Evolutionary conservation across 2,113 vertebrate species (phyloP).

Genomic region (Sceloporus undulatus): DNA sequence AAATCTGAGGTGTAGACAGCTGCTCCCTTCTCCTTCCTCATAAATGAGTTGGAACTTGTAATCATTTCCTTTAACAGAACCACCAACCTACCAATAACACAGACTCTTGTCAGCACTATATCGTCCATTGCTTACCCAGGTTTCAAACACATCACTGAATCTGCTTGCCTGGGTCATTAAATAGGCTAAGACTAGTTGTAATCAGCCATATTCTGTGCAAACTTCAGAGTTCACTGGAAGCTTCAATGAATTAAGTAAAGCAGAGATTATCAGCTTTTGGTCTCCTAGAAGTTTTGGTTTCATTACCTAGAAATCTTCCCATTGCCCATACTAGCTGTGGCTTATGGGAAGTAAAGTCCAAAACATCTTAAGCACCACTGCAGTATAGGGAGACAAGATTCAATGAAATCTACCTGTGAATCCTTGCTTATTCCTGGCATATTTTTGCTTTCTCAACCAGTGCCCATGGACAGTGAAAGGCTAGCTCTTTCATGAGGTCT

Average conservation of each 20-base stretch:
- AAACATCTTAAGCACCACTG: no score
- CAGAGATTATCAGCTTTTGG: no score
- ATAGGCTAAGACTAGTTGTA: no score
- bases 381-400: no score
- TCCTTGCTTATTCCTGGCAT: no score
- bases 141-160: not conserved
- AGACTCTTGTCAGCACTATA: not conserved
- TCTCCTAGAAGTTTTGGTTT: no score
- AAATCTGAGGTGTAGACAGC: slow-evolving; percentile 68
- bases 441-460: not conserved
- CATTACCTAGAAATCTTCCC: no score
- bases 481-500: not conserved
- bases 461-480: not conserved
- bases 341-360: no score
- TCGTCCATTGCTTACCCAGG: not conserved
- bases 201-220: not conserved
- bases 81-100: slow-evolving; percentile 70
- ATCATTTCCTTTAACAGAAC: slow-evolving; percentile 68
- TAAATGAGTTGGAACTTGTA: slow-evolving; percentile 75
- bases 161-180: not conserved
- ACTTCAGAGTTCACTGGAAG: not conserved
- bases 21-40: slow-evolving; percentile 68
- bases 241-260: not conserved
- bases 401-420: no score
- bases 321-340: no score